Evolutionary conservation across 2,888 invertebrate genomes (phyloP).

Genomic region (Patella depressa): DNA sequence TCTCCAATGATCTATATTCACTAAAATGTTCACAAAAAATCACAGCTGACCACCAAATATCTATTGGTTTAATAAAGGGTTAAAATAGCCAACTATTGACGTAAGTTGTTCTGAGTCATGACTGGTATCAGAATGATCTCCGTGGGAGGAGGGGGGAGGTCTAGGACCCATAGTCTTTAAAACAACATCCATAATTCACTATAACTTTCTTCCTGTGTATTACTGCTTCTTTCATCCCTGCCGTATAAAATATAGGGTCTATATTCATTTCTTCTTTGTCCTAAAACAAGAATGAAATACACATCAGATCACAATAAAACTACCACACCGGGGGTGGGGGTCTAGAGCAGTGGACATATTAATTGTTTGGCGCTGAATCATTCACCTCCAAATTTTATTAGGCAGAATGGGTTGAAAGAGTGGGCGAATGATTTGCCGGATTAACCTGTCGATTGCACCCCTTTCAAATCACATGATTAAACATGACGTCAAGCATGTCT

Average conservation of each 20-base stretch:
- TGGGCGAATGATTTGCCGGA: not conserved
- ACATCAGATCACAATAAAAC: too few relatives aligned
- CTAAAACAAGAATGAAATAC: constrained; percentile 47
- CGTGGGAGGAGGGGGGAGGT: constrained; percentile 23
- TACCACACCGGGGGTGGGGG: too few relatives aligned
- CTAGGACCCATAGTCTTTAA: constrained; percentile 53
- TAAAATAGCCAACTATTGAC: not conserved
- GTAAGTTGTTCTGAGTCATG: constrained; percentile 17
- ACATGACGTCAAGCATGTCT: too few relatives aligned
- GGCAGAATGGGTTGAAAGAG: not conserved
- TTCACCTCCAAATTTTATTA: not conserved
- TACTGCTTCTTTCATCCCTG: constrained; percentile 45
- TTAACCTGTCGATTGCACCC: too few relatives aligned
- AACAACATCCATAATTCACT: constrained; percentile 47
- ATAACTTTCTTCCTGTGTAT: constrained; percentile 46
- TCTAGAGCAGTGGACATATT: too few relatives aligned
- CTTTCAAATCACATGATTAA: too few relatives aligned
- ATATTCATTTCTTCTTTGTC: constrained; percentile 74
- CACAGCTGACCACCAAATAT: too few relatives aligned
- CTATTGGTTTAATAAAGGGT: too few relatives aligned
- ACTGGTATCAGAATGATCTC: constrained; percentile 19
- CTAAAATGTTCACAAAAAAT: too few relatives aligned
- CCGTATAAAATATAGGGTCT: constrained; percentile 58
- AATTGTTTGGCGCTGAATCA: not conserved
- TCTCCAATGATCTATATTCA: too few relatives aligned